Evolutionary conservation across 2,113 vertebrate species (phyloP).

Genomic region (Siniperca chuatsi): DNA sequence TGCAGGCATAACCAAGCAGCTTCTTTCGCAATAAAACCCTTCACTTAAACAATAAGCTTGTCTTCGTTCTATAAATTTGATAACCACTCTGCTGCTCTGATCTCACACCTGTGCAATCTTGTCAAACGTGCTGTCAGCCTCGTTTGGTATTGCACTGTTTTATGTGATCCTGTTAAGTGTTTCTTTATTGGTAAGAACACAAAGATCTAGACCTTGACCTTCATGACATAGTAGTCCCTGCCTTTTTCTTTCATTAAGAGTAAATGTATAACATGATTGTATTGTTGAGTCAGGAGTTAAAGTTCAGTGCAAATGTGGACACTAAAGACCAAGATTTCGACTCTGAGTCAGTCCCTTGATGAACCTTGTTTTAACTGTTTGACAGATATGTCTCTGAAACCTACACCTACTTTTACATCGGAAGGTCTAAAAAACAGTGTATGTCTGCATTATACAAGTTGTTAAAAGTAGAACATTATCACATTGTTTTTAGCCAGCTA

Average conservation of each 20-base stretch:
- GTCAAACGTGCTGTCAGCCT: background rate
- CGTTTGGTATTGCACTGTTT: constrained; percentile 32
- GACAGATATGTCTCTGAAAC: no score
- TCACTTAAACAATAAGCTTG: background rate
- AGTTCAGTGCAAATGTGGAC: constrained; percentile 52
- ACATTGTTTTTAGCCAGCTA: no score
- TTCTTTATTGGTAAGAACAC: constrained; percentile 52
- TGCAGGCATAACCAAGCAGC: background rate
- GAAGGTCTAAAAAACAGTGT: no score
- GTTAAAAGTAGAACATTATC: no score
- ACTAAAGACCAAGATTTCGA: background rate
- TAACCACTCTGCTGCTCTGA: background rate
- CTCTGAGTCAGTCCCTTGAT: no score
- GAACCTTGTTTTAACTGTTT: no score
- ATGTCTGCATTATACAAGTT: no score
- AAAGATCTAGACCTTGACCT: constrained; percentile 63
- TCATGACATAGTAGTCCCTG: background rate
- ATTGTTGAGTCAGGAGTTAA: constrained; percentile 67
- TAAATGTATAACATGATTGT: constrained; percentile 77
- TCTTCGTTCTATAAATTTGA: background rate
- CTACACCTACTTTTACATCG: no score
- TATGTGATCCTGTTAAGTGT: constrained; percentile 56
- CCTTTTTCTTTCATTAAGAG: constrained; percentile 57
- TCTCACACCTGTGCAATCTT: background rate
- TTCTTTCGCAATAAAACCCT: constrained; percentile 12